phyloP scores from a whole-genome alignment of 2,113 vertebrate genomes.

The Ellobius talpinus region DNA sequence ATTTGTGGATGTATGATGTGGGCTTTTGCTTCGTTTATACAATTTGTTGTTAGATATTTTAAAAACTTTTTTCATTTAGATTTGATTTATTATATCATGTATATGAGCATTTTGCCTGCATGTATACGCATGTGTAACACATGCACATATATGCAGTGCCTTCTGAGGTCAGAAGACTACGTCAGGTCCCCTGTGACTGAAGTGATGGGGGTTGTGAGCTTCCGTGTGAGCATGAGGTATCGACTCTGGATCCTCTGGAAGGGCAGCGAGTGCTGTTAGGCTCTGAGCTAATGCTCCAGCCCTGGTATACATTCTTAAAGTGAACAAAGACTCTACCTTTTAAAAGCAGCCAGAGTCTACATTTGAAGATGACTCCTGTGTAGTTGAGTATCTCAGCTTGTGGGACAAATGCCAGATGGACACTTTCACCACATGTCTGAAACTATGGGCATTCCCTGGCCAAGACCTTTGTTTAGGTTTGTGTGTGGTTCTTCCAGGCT shows the following conservation, averaged over 20 bases:
- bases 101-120: neutral
- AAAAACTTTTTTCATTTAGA: neutral
- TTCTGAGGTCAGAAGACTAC: neutral
- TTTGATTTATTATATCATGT: neutral
- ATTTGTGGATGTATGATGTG: neutral
- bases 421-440: neutral
- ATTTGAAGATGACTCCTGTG: neutral
- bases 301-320: neutral
- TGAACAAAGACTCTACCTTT: neutral
- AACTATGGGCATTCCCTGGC: neutral
- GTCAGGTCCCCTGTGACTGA: neutral
- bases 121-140: neutral
- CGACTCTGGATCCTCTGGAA: neutral
- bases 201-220: no score
- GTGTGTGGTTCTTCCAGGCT: neutral
- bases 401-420: neutral
- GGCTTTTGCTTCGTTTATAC: slow-evolving; percentile 39
- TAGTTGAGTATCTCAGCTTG: neutral
- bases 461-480: neutral
- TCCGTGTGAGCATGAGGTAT: no score
- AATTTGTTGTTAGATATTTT: neutral
- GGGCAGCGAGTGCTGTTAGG: neutral
- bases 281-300: neutral
- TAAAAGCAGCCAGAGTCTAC: neutral
- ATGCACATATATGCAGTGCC: neutral